A percentile compares a stretch with the other conserved stretches of the same genome.
These are phyloP conservation scores for Caretta caretta DNA, from an alignment of 2,113 vertebrate genomes.

Conservation along the genomic window DNA sequence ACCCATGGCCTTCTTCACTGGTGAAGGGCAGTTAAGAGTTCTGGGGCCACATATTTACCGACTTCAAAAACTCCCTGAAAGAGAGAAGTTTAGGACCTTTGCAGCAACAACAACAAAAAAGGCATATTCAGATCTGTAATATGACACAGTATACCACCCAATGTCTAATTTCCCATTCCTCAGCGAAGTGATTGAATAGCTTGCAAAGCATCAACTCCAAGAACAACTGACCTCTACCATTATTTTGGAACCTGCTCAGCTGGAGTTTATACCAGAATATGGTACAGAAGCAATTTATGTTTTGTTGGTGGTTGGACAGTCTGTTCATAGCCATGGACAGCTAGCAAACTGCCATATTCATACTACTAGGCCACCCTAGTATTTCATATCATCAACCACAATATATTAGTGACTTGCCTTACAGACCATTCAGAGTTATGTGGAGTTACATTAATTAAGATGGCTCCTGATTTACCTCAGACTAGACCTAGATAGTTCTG, in stretches of 20 bases:
- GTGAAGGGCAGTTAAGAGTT: not conserved
- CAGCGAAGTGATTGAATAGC: not conserved
- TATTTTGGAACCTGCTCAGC: not conserved
- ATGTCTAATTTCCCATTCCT: not conserved
- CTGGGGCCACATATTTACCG: not conserved
- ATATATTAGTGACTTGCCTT: not conserved
- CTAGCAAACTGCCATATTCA: not conserved
- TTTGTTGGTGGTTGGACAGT: not conserved
- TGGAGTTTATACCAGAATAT: fast-evolving
- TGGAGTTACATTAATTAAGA: not conserved
- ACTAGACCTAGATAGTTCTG: not conserved
- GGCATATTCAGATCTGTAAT: not conserved
- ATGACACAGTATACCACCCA: not conserved
- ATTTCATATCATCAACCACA: not conserved
- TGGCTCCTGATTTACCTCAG: not conserved
- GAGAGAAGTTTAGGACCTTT: not conserved
- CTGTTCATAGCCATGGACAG: not conserved
- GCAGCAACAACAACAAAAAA: not conserved
- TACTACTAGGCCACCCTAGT: not conserved
- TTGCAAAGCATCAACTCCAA: not conserved
- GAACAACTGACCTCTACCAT: not conserved
- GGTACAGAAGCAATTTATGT: not conserved
- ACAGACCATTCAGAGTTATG: not conserved
- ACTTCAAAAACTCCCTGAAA: not conserved
- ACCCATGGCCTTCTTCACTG: not conserved